Evolutionary conservation across 2,888 invertebrate species (phyloP).

Genomic region (Eristalinus sepulchralis): DNA sequence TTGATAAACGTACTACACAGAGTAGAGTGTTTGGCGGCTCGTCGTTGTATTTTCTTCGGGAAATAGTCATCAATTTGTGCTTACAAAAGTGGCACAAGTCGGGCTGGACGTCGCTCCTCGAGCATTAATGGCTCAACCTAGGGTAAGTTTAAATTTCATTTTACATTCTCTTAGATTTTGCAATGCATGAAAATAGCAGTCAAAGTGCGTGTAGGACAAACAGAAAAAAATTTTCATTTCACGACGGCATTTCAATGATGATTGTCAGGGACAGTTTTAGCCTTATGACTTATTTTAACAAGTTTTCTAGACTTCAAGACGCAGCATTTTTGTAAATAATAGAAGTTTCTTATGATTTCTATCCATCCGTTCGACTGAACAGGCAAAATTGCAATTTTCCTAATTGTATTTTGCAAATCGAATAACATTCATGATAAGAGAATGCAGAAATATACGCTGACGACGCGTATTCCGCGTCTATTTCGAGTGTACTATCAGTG

Average conservation of each 20-base stretch:
- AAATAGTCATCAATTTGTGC: conserved; percentile 71
- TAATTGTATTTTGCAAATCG: no score
- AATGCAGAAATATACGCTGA: neutral
- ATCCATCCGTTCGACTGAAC: no score
- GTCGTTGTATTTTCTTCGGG: conserved; percentile 75
- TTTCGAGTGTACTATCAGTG: neutral
- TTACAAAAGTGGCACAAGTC: conserved; percentile 81
- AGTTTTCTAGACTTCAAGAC: no score
- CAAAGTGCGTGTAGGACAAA: conserved; percentile 41
- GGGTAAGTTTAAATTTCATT: conserved; percentile 77
- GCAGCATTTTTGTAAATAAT: no score
- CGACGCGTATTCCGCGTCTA: neutral
- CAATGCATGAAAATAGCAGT: conserved; percentile 30
- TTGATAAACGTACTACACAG: neutral
- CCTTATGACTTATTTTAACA: neutral
- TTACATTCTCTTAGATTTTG: no score
- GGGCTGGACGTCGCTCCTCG: conserved; percentile 82
- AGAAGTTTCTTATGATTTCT: no score
- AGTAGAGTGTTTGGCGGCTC: conserved; percentile 68
- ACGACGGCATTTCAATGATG: conserved; percentile 42
- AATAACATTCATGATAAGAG: neutral
- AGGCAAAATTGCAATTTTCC: no score
- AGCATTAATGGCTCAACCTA: conserved; percentile 82
- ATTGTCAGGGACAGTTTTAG: neutral
- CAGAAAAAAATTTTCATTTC: conserved; percentile 15